Base-by-base conservation (phyloP, 2,113 vertebrate species). In the Oplegnathus fasciatus region DNA sequence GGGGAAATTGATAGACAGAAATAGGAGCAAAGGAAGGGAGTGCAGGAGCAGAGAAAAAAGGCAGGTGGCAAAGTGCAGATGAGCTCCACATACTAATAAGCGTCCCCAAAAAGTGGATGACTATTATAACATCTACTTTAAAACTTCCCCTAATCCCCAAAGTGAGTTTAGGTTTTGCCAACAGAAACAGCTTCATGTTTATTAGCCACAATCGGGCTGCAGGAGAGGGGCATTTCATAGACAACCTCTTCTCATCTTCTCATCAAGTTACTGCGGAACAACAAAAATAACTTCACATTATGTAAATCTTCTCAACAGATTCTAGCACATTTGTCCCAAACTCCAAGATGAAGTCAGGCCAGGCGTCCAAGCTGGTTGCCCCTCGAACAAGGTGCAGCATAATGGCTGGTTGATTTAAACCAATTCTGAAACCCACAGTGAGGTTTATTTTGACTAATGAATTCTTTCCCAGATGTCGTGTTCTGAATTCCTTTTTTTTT, bases 71-170 rank as follows among this genome's bases (percentile, higher is more conserved):
- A 77, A 60, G n/a, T 20, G 62, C 1, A 80, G 78, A 85, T 84
- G 78, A 88, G 75, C 58, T 40, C 40, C 72, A 77, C 50, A 87
- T 60, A 80, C 80, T 78, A 84, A 84, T 66, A 58, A 74, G 62
- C 50, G 22, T 10, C 28, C 44, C 34, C 4, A 9, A 73, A 37
- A 77, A 73, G 30, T 34, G n/a, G 17, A 52, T 26, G 40, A 86
- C 60, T 58, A 46, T 52, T 28, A 37, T 34, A 46, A 71, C 24
- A 72, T 68, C 46, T 17, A 54, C 62, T 69, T 55, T 44, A 50
- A 87, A 87, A 67, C 72, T 15, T 84, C n/a, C n/a, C 46, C 13
- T 46, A 52, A 78, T 80, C 22, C 76, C 54, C 30, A 61, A 54
- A 69, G 44, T 52, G 44, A 79, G 40, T 70, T 75, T 20, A 74